Evolutionary conservation across 2,797 vertebrate species (phyloP).

Genomic region (Dryobates pubescens): DNA sequence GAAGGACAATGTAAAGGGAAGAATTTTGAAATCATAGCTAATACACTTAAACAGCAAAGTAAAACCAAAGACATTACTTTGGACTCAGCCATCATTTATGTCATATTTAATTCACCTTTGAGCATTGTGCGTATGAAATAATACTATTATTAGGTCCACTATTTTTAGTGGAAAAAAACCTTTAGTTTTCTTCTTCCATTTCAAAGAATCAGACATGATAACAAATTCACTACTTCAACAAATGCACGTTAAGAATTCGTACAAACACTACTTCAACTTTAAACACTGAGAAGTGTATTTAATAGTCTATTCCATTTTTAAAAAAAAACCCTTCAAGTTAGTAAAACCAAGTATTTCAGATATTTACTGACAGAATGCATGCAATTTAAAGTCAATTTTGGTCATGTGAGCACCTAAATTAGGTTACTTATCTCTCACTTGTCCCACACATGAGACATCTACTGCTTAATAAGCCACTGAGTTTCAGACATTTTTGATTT

Average conservation of each 20-base stretch:
- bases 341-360: not conserved
- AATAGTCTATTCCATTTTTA: not conserved
- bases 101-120: not conserved
- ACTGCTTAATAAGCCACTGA: not conserved
- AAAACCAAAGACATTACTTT: not conserved
- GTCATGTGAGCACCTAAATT: constrained; percentile 22
- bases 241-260: not conserved
- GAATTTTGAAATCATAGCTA: not conserved
- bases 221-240: not conserved
- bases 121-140: not conserved
- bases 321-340: not conserved
- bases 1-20: not conserved
- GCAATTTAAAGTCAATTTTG: constrained; percentile 25
- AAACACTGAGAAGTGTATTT: not conserved
- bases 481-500: constrained; percentile 29
- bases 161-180: not conserved
- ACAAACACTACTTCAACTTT: not conserved
- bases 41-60: not conserved
- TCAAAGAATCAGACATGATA: not conserved
- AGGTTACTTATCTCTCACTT: constrained; percentile 52
- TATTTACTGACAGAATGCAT: not conserved
- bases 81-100: not conserved
- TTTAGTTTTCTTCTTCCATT: not conserved
- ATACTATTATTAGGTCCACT: not conserved
- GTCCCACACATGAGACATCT: constrained; percentile 23